Evolutionary conservation across 2,888 invertebrate species (phyloP), one percentile per base, ranked within the genome.

Genomic region (Ellobium chinense): DNA sequence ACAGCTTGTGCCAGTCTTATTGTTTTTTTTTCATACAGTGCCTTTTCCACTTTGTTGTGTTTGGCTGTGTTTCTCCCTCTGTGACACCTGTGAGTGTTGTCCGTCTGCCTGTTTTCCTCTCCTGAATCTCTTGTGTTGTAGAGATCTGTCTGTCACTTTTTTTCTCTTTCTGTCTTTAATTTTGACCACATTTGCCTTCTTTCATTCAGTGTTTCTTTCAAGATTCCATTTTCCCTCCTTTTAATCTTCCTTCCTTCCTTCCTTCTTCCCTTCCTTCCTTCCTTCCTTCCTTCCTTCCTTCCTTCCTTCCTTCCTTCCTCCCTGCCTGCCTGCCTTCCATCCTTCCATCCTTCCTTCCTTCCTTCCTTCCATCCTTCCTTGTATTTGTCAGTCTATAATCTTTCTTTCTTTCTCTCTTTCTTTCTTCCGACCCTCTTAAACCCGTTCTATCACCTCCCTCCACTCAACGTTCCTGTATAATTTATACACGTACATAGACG

Each of bases 271-370:
- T 63, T 24, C 31, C 9, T 63, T n/a, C n/a, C 39, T 37, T 5
- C 24, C 75, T 63, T 37, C 63, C 75, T 39, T 27, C 63, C 63
- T 37, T 39, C 37, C 36, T 63, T 39, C 56, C 39, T 27, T 63
- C 29, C 37, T 75, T 27, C 39, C 75, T 75, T 37, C 31, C 75
- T 63, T 37, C 29, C 37, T 39, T 39, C 34, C 31, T 2, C 65
- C 31, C 66, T 54, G 3, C n/a, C 46, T 7, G 18, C 12, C 29
- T 5, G 18, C 31, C 39, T 34, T 24, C 39, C 34, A n/a, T 37
- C 39, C 24, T 18, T 29, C 29, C 66, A 14, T 34, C 21, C 68
- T 24, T 34, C n/a, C 36, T 27, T 24, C 34, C 66, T 39, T 21
- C 27, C 56, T 24, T n/a, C 24, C 7, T 39, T 34, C 29, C 63